Percentiles rank a stretch among this genome's conserved stretches.
phyloP scores from a whole-genome alignment of 2,797 vertebrate species.

The Sternarchorhynchus goeldii region DNA sequence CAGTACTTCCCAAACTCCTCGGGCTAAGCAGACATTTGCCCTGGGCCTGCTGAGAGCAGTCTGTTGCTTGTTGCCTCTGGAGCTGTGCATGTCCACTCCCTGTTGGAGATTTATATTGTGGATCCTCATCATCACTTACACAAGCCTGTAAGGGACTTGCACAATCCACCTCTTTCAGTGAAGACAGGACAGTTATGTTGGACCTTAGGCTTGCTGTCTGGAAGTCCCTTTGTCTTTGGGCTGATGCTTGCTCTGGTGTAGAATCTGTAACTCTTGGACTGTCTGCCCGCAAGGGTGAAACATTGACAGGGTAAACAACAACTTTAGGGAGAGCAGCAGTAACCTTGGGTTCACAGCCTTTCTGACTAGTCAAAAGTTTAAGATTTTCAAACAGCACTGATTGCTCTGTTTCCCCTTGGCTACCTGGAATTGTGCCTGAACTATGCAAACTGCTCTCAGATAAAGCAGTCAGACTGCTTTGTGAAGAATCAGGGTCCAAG shows the following conservation, averaged over 20 bases:
- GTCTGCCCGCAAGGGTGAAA: conserved; percentile 86
- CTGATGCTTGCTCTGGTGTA: conserved; percentile 79
- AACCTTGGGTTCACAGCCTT: conserved; percentile 78
- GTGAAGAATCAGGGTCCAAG: conserved; percentile 81
- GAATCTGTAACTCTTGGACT: conserved; percentile 83
- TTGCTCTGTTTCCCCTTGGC: conserved; percentile 71
- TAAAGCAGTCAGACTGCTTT: conserved; percentile 74
- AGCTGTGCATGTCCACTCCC: conserved; percentile 86
- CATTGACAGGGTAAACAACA: conserved; percentile 89
- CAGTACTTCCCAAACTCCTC: conserved; percentile 94
- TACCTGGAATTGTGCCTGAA: conserved; percentile 67
- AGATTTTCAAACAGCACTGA: conserved; percentile 59
- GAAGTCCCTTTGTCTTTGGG: conserved; percentile 84
- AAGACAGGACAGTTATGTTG: conserved; percentile 72
- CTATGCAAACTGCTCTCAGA: conserved; percentile 78
- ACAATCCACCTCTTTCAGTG: conserved; percentile 81
- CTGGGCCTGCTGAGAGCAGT: conserved; percentile 91
- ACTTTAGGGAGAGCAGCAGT: conserved; percentile 89
- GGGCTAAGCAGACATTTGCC: conserved; percentile 92
- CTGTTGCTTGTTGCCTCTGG: conserved; percentile 96
- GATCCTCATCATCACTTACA: conserved; percentile 79
- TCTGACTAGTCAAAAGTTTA: conserved; percentile 73
- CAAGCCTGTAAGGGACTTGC: conserved; percentile 75
- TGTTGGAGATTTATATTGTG: conserved; percentile 76
- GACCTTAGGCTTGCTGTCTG: conserved; percentile 74